phyloP scores from a whole-genome alignment of 2,888 invertebrate species.

The Microplitis deprimator region DNA sequence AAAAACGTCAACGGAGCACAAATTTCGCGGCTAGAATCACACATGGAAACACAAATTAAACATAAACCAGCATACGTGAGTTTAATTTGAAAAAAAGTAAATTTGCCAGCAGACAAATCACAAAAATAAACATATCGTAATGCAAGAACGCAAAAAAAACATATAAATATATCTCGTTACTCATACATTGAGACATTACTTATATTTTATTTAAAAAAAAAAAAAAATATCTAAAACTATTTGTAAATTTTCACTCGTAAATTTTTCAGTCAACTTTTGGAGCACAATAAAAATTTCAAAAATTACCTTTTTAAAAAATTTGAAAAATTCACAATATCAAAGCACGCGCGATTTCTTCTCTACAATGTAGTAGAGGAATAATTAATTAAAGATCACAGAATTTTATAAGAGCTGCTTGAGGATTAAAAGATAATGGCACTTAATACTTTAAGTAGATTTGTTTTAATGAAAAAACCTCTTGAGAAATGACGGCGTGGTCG shows the following conservation, averaged over 20 bases:
- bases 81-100: not conserved
- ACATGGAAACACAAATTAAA: not conserved
- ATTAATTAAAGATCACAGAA: not conserved
- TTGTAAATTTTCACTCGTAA: not conserved
- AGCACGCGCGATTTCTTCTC: not conserved
- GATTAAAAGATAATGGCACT: slow-evolving; percentile 14
- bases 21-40: not conserved
- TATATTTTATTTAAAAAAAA: not conserved
- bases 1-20: not conserved
- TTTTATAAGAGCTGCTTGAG: not conserved
- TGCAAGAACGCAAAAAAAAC: not conserved
- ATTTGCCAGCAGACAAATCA: slow-evolving; percentile 1
- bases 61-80: not conserved
- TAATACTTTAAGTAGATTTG: slow-evolving; percentile 22
- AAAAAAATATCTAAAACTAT: not conserved
- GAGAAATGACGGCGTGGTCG: slow-evolving; percentile 41
- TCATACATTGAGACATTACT: not conserved
- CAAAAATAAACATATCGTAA: not conserved
- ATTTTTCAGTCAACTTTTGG: not conserved
- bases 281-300: not conserved
- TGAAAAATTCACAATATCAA: not conserved
- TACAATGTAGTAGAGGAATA: not conserved
- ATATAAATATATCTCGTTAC: not conserved
- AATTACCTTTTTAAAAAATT: not conserved
- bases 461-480: slow-evolving; percentile 29